Evolutionary conservation across 2,888 invertebrate genomes (phyloP), one percentile per base, ranked within the genome.

Genomic region (Amiota mariae): DNA sequence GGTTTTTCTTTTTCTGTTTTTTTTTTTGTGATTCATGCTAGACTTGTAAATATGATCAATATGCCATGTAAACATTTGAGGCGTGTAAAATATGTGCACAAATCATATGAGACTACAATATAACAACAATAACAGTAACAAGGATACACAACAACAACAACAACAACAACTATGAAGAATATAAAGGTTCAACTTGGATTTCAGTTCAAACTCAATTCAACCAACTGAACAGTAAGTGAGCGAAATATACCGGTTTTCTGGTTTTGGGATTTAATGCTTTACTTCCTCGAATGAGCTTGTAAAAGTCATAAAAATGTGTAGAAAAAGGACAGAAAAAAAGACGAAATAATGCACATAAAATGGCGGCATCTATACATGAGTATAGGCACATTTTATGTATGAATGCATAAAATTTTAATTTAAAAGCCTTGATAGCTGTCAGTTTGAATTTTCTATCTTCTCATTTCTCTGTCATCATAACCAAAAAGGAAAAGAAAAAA

Each of bases 21-120:
- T 54, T 10, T 10, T 10, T 54, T 54, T 54, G 4, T 54, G 12
- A n/a, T 54, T 54, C 48, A 67, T 61, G 64, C 72, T 70, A 78
- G 74, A 70, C 73, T 78, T 71, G 73, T 72, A 80, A 78, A 79
- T 77, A 70, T 79, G 75, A 75, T 81, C 81, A 80, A 81, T 76
- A 81, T 80, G 72, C 78, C 71, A 74, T 74, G 75, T 72, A 74
- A 79, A 75, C 77, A 74, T 72, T 71, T 72, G 77, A 76, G 70
- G 75, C 78, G 73, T 77, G 78, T 77, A 75, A 77, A 75, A 78
- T 73, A 73, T 77, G 72, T 72, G 75, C 74, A 54, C 54, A 72
- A 75, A 71, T 68, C 78, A 79, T 78, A 70, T 59, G 63, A 75
- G 49, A 36, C 18, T 64, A 64, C 54, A 54, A 54, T 54, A 54